These are phyloP conservation scores for Cephus runcator DNA, from an alignment of 2,888 invertebrate genomes.

Conservation along the genomic window DNA sequence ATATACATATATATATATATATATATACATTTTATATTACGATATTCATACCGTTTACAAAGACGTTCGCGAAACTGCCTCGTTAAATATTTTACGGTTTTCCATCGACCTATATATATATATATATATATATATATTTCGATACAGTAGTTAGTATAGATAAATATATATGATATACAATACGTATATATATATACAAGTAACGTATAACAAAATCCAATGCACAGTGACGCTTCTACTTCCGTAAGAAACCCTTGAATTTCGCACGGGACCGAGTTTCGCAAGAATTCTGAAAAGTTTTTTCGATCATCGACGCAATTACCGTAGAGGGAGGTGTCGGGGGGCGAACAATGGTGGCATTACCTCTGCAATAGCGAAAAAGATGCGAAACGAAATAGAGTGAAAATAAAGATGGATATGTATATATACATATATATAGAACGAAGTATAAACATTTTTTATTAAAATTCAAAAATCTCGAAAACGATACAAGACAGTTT, in stretches of 20 bases:
- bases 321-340: no score
- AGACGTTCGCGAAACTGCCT: constrained; percentile 53
- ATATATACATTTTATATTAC: constrained; percentile 57
- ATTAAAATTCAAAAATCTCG: no score
- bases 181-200: neutral
- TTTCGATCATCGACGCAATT: no score
- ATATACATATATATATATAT: constrained; percentile 31
- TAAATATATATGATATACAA: neutral
- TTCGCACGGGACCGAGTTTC: no score
- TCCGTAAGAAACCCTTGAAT: no score
- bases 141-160: no score
- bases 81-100: constrained; percentile 61
- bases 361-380: neutral
- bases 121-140: no score
- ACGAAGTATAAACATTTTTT: no score
- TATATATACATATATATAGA: no score
- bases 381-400: neutral
- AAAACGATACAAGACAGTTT: no score
- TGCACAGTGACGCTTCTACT: neutral
- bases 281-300: no score
- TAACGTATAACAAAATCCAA: neutral
- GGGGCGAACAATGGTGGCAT: neutral
- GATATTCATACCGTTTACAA: constrained; percentile 61
- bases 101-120: neutral
- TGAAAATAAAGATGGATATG: no score